phyloP scores from a whole-genome alignment of 2,797 vertebrate species.

The Sphenopsis melanotis region DNA sequence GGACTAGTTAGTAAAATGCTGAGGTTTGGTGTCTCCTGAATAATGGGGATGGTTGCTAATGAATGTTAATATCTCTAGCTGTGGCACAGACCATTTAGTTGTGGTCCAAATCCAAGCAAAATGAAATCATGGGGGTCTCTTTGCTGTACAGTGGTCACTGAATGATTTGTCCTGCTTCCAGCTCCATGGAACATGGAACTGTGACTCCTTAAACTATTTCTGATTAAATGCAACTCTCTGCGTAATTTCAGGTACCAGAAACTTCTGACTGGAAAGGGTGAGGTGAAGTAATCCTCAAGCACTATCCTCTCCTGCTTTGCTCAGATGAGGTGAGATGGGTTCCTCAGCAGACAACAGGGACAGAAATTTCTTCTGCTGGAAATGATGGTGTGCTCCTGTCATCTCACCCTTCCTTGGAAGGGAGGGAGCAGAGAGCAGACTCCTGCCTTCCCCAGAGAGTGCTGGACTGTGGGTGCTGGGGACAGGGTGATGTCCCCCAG shows the following conservation, averaged over 20 bases:
- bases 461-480: not conserved
- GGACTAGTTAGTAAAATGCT: not conserved
- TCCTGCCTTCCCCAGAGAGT: slow-evolving; percentile 1
- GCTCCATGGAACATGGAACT: not conserved
- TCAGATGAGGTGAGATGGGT: slow-evolving; percentile 44
- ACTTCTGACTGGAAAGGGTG: not conserved
- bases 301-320: slow-evolving; percentile 2
- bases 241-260: slow-evolving; percentile 32
- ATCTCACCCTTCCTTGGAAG: not conserved
- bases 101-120: not conserved
- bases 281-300: not conserved
- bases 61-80: not conserved
- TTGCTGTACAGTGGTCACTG: rapidly evolving
- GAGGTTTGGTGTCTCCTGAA: not conserved
- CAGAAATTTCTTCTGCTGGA: slow-evolving; percentile 29
- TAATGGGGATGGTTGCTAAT: not conserved
- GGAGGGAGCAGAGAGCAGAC: not conserved
- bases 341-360: slow-evolving; percentile 45
- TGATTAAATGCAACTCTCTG: not conserved
- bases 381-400: not conserved
- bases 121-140: not conserved
- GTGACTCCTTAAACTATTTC: not conserved
- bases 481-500: not conserved
- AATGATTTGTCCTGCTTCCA: not conserved
- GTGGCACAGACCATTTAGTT: not conserved